Evolutionary conservation across 2,888 invertebrate genomes (phyloP).

Genomic region (Stegophylla sp.): DNA sequence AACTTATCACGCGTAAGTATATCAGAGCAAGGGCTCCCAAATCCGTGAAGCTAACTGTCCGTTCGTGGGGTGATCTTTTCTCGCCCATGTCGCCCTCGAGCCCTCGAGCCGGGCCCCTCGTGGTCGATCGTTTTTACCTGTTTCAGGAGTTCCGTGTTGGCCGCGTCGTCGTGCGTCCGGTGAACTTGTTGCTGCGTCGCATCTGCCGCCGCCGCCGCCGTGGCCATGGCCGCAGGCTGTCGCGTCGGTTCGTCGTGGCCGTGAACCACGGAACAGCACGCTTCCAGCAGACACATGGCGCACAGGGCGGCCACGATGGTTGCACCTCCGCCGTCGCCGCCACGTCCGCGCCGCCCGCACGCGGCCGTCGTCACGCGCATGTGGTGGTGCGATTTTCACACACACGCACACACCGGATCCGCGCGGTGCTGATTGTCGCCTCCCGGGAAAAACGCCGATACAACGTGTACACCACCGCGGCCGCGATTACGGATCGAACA

Average conservation of each 20-base stretch:
- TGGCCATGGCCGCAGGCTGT: not conserved
- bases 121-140: slow-evolving; percentile 12
- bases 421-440: not conserved
- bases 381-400: not conserved
- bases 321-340: not conserved
- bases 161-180: slow-evolving; percentile 23
- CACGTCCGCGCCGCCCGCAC: not conserved
- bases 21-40: too few relatives aligned
- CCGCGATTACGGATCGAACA: not conserved
- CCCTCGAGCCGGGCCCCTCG: not conserved
- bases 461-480: not conserved
- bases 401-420: not conserved
- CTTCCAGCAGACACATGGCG: slow-evolving; percentile 25
- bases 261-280: not conserved
- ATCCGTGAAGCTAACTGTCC: too few relatives aligned
- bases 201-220: not conserved
- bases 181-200: not conserved
- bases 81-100: too few relatives aligned
- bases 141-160: slow-evolving; percentile 32
- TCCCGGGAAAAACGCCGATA: not conserved
- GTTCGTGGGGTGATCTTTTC: too few relatives aligned
- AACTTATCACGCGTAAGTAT: too few relatives aligned
- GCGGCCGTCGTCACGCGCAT: not conserved
- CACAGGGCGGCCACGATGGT: slow-evolving; percentile 24
- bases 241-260: not conserved